These are phyloP conservation scores for Montifringilla adamsi DNA, from an alignment of 2,113 vertebrate genomes.

Conservation along the genomic window DNA sequence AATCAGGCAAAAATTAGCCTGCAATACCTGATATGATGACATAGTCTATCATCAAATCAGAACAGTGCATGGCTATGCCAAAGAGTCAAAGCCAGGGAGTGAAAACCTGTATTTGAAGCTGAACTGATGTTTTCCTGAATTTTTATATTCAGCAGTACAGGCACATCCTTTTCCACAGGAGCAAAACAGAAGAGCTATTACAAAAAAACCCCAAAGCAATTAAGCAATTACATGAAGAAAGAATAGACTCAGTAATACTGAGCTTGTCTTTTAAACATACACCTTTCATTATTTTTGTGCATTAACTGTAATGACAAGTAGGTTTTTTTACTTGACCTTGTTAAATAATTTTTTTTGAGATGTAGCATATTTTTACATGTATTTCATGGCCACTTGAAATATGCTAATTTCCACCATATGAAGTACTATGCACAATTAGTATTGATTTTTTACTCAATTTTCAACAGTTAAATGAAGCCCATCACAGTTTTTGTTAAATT, in stretches of 20 bases:
- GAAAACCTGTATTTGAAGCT: not conserved
- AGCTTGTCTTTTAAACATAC: not conserved
- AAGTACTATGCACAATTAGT: not conserved
- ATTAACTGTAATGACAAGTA: not conserved
- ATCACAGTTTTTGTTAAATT: not conserved
- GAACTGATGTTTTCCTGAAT: not conserved
- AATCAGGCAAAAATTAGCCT: not conserved
- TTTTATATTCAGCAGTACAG: not conserved
- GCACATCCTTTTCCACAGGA: not conserved
- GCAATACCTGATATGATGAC: not conserved
- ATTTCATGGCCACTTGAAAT: not conserved
- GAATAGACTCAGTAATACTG: not conserved
- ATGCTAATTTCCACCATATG: not conserved
- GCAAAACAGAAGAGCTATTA: not conserved
- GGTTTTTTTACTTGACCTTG: not conserved
- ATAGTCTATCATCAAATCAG: not conserved
- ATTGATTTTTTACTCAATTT: not conserved
- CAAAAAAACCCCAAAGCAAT: not conserved
- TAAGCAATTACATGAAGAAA: not conserved
- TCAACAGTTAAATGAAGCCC: not conserved
- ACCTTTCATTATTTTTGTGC: not conserved
- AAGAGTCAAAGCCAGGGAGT: not conserved
- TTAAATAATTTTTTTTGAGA: not conserved
- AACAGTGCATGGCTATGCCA: not conserved
- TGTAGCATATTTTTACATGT: not conserved